phyloP scores from a whole-genome alignment of 2,888 invertebrate genomes.

The Ariolimax columbianus region DNA sequence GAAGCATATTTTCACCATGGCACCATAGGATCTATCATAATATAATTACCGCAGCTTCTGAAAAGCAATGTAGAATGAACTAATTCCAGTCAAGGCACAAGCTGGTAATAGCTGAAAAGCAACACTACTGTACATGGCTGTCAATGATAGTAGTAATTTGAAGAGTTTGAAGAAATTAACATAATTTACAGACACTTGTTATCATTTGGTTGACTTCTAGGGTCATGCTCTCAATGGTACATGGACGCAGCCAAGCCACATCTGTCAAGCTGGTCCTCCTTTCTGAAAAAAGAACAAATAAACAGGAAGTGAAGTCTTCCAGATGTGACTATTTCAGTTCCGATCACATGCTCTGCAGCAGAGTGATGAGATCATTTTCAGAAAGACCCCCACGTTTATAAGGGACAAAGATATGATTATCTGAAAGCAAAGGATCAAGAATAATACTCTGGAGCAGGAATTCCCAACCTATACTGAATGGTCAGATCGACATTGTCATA shows the following conservation, averaged over 20 bases:
- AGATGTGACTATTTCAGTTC: no score
- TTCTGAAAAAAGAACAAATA: conserved; percentile 46
- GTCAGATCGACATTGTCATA: no score
- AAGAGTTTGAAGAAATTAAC: background rate
- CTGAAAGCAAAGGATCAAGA: no score
- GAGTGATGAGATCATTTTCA: no score
- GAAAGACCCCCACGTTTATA: no score
- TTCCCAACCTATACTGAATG: no score
- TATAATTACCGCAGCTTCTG: background rate
- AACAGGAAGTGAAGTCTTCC: no score
- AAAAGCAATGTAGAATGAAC: background rate
- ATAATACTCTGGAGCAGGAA: no score
- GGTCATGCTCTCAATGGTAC: background rate
- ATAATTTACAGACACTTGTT: background rate
- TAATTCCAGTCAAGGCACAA: background rate
- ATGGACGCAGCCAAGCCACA: background rate
- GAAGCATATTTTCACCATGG: background rate
- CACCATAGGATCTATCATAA: background rate
- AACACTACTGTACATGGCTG: background rate
- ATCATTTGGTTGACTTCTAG: background rate
- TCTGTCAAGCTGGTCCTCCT: conserved; percentile 46
- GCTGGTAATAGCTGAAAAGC: background rate
- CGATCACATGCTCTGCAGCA: background rate
- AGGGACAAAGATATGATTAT: no score
- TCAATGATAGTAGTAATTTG: background rate